A percentile compares a stretch with the other conserved stretches of the same genome.
These are phyloP conservation scores for Aldrovandia affinis DNA, from an alignment of 2,797 vertebrate genomes.

Conservation along the genomic window DNA sequence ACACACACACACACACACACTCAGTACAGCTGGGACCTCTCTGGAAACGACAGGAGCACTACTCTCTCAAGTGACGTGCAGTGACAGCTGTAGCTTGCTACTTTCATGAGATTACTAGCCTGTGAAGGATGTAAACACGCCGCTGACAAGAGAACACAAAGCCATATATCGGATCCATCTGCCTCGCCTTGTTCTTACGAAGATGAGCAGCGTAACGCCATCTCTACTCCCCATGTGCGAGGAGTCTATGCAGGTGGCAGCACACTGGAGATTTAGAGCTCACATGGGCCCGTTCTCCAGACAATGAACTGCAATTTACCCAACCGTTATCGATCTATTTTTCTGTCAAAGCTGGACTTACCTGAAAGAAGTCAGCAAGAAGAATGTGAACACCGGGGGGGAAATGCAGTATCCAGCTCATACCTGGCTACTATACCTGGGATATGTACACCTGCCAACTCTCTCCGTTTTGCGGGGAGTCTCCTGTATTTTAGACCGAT, in stretches of 20 bases:
- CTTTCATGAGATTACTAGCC: conserved; percentile 47
- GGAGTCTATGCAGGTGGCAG: neutral
- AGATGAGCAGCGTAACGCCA: conserved; percentile 32
- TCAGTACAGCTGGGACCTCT: conserved; percentile 28
- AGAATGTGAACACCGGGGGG: neutral
- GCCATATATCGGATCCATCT: conserved; percentile 40
- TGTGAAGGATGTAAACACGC: conserved; percentile 47
- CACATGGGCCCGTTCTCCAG: neutral
- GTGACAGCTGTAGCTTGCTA: conserved; percentile 48
- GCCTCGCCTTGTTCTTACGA: conserved; percentile 25
- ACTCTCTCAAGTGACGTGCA: conserved; percentile 38
- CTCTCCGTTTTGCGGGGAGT: no score
- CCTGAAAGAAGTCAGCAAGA: neutral
- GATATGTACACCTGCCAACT: no score
- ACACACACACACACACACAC: neutral
- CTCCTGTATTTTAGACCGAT: no score
- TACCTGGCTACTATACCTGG: neutral
- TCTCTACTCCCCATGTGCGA: conserved; percentile 22
- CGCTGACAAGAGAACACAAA: conserved; percentile 39
- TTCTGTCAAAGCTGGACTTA: neutral
- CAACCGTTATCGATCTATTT: neutral
- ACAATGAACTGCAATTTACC: neutral
- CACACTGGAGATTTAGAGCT: neutral
- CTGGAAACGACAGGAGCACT: conserved; percentile 25
- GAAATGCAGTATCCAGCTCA: neutral